phyloP scores from a whole-genome alignment of 2,113 vertebrate genomes.

The Platysteira castanea region DNA sequence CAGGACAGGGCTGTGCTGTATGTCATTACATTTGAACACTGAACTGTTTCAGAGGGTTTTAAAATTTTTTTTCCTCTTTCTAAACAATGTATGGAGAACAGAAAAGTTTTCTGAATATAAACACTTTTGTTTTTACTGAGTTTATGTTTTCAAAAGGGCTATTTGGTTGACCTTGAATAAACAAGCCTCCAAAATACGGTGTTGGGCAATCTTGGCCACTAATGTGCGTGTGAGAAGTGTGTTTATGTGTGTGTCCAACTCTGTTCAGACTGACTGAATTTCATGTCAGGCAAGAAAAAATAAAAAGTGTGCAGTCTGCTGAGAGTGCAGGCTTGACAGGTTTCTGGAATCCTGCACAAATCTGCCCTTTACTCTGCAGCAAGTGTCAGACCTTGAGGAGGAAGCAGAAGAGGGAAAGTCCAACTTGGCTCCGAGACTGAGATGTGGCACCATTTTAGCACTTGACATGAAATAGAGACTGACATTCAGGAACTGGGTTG shows the following conservation, averaged over 20 bases:
- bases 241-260: not conserved
- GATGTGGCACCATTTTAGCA: not conserved
- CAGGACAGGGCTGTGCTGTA: not conserved
- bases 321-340: not conserved
- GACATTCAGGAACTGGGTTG: not conserved
- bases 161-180: not conserved
- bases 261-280: not conserved
- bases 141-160: not conserved
- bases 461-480: not conserved
- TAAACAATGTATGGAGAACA: not conserved
- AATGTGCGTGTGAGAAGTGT: not conserved
- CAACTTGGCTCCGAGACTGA: accelerated
- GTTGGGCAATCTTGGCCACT: not conserved
- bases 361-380: not conserved
- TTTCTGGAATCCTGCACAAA: not conserved
- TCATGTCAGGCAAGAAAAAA: not conserved
- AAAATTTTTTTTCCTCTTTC: not conserved
- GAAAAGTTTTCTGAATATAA: not conserved
- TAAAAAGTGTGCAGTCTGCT: accelerated
- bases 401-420: not conserved
- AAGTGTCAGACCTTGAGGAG: not conserved
- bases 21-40: not conserved
- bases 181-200: not conserved
- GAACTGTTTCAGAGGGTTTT: not conserved
- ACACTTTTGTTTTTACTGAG: not conserved